phyloP scores from a whole-genome alignment of 53 echinoderm and acorn worm species.

The Luidia sarsii region DNA sequence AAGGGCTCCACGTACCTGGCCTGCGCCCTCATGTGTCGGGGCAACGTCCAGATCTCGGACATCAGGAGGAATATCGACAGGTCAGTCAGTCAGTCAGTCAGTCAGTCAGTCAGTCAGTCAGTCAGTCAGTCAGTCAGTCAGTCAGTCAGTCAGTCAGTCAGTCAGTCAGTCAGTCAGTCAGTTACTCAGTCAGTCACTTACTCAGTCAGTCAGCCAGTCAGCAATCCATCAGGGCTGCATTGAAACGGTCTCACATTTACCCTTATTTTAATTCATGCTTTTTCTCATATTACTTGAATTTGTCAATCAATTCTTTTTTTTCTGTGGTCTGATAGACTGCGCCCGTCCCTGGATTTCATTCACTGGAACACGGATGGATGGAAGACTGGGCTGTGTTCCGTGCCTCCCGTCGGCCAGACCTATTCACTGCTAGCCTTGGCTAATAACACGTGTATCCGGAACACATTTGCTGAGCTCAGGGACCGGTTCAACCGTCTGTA shows the following conservation, averaged over 20 bases:
- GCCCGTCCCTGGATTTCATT: constrained; percentile 91
- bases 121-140: no score
- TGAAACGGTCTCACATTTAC: no score
- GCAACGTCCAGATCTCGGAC: constrained; percentile 88
- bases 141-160: no score
- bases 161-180: no score
- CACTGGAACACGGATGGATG: constrained; percentile 98
- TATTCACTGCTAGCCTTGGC: constrained; percentile 85
- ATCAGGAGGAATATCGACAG: constrained; percentile 93
- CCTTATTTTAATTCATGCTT: no score
- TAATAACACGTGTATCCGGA: constrained; percentile 91
- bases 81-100: constrained; percentile 29
- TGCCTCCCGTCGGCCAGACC: constrained; percentile 90
- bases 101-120: no score
- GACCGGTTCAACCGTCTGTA: constrained; percentile 83
- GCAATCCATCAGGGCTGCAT: no score
- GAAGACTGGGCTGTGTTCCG: constrained; percentile 98
- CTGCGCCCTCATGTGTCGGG: constrained; percentile 91
- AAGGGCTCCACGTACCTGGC: constrained; percentile 89
- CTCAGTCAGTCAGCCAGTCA: no score
- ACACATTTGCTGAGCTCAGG: constrained; percentile 85
- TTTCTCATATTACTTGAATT: background rate
- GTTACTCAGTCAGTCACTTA: no score
- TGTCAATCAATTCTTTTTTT: background rate
- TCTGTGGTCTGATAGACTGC: constrained; percentile 41